phyloP scores from a whole-genome alignment of 2,113 vertebrate species.

The Urocynchramus pylzowi region DNA sequence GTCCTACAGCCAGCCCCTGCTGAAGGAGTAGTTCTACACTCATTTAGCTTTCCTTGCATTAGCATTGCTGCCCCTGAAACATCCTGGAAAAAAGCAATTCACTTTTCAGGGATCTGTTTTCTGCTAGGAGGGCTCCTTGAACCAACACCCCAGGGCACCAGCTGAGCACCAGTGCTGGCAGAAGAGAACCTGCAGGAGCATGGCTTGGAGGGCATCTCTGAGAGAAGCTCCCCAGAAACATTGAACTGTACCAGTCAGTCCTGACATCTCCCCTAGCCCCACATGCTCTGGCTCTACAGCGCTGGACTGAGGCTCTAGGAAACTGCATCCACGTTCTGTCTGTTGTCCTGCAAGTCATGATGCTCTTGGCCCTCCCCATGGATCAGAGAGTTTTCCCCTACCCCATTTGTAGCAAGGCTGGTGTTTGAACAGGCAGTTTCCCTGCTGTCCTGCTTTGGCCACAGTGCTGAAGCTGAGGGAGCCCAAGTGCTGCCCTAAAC shows the following conservation, averaged over 20 bases:
- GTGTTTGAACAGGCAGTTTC: not conserved
- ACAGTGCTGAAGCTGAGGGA: not conserved
- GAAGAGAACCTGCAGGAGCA: not conserved
- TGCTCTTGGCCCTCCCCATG: not conserved
- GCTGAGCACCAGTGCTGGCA: not conserved
- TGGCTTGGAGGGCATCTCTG: not conserved
- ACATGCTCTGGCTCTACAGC: not conserved
- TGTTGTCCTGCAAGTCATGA: not conserved
- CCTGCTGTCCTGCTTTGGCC: not conserved
- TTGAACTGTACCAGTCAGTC: not conserved
- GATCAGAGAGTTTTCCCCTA: not conserved
- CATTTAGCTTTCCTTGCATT: not conserved
- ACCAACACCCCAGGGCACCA: not conserved
- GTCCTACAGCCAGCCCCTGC: not conserved
- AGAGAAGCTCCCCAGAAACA: not conserved
- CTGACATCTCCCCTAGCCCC: not conserved
- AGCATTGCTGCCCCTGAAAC: not conserved
- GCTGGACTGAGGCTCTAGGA: not conserved
- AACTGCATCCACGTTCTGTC: not conserved
- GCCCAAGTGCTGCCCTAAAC: not conserved
- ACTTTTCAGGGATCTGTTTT: not conserved
- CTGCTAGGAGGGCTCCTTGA: not conserved
- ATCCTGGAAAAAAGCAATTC: not conserved
- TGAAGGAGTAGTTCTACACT: not conserved
- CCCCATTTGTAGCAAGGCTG: rapidly evolving